A percentile compares a stretch with the other conserved stretches of the same genome.
phyloP scores from a whole-genome alignment of 2,888 invertebrate species.

The Galerucella pusilla region DNA sequence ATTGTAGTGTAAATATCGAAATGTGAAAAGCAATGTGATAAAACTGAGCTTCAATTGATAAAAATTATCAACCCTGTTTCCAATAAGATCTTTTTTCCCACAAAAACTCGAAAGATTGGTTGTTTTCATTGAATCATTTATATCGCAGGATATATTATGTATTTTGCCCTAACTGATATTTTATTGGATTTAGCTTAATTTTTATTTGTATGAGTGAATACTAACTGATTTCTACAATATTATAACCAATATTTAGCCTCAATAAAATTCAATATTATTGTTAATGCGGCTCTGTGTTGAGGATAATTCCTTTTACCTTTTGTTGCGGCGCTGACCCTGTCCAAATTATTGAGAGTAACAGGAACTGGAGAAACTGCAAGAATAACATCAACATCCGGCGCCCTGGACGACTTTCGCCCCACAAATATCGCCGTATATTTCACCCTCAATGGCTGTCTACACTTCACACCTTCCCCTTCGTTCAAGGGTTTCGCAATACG shows the following conservation, averaged over 20 bases:
- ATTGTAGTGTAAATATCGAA: too few relatives aligned
- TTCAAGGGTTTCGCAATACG: conserved; percentile 58
- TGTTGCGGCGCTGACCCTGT: conserved; percentile 63
- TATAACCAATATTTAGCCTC: background rate
- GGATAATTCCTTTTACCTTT: conserved; percentile 59
- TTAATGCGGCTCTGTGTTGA: background rate
- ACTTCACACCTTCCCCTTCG: conserved; percentile 62
- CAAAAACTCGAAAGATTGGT: too few relatives aligned
- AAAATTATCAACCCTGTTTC: too few relatives aligned
- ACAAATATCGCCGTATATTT: conserved; percentile 64
- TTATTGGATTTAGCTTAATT: too few relatives aligned
- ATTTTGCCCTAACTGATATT: too few relatives aligned
- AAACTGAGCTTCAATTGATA: too few relatives aligned
- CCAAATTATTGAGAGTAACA: conserved; percentile 64
- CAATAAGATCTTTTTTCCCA: too few relatives aligned
- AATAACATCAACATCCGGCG: conserved; percentile 57
- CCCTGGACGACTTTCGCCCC: conserved; percentile 55
- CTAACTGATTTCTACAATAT: too few relatives aligned
- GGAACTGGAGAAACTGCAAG: conserved; percentile 62
- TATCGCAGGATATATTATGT: too few relatives aligned
- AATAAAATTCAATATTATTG: background rate
- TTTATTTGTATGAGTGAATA: too few relatives aligned
- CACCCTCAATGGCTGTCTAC: conserved; percentile 60
- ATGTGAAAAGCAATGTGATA: too few relatives aligned
- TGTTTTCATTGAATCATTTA: too few relatives aligned